Evolutionary conservation across 2,888 invertebrate genomes (phyloP), one percentile per base, ranked within the genome.

Genomic region (Liopterus haemorrhoidalis): DNA sequence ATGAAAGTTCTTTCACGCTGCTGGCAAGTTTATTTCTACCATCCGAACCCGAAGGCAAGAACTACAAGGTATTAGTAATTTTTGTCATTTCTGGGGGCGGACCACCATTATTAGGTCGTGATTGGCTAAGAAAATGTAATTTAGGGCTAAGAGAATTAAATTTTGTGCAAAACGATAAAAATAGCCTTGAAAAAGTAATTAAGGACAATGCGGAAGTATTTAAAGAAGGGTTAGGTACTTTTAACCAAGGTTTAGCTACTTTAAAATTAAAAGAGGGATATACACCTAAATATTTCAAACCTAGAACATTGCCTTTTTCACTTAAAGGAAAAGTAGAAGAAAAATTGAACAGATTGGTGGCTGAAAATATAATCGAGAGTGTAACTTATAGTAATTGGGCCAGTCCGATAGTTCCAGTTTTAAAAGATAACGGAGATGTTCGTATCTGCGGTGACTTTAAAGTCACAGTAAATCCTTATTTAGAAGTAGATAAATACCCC

Each of bases 391-490:
- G 49, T 9, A 46, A 52, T 9, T 57, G 56, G 54, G 56, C 52
- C n/a, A 50, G 54, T n/a, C 56, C 55, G 1, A 37, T 58, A 5
- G 54, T 58, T n/a, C 46, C 50, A 5, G 54, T 56, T 1, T 42
- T 51, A 2, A 55, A 55, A 48, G 42, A 43, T 12, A 48, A 53
- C 38, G 54, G 51, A 4, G 24, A 45, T n/a, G 47, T 56, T 9
- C 40, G 56, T 2, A 46, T 57, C 8, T 57, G 56, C 32, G 58
- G 54, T 1, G 54, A 59, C 40, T 51, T 41, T 22, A 45, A 46
- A 25, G 24, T 51, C 5, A 49, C 49, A 1, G 15, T 50, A 0
- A 52, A 52, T 35, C 42, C 48, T 0, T 21, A 35, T 27, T 22
- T 45, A 19, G 38, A 41, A n/a, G 16, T 40, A 8, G 46, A 46